Base-by-base conservation (phyloP, 2,113 vertebrate species). In the Glaucomys volans region DNA sequence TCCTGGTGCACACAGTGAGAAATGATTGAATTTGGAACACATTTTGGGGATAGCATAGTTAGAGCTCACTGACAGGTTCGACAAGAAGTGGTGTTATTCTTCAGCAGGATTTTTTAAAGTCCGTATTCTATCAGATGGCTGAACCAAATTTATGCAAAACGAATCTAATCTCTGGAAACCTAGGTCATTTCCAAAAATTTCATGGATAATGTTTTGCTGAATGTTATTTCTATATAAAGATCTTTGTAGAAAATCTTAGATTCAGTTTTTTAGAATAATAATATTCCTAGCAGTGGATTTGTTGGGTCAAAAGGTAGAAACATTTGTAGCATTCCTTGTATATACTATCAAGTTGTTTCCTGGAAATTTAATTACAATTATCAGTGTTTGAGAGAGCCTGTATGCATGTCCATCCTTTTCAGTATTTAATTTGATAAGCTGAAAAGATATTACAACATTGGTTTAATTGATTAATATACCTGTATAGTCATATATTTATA, bases 121-220 rank as follows among this genome's bases (percentile, higher is more conserved):
- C 30, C 12, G 32, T 42, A 12, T 91, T 32, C 30, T 30, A 54
- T 44, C 44, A 74, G 37, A 66, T 57, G 22, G 76, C 32, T 47
- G 50, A 69, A 28, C 16, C 47, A 67, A 76, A 42, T 50, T 87
- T 74, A 42, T 52, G 8, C 24, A 80, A 57, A 86, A 57, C 10
- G 26, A 69, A 69, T n/a, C 42, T 42, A 52, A 74, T 86, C 69
- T 81, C 57, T 57, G 32, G 37, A 90, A 87, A 87, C 14, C 20
- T 90, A 77, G 42, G 62, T 89, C 62, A 77, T 71, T 71, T 89
- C 44, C n/a, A n/a, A 30, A 77, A 86, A 52, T 67, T 74, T 86
- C 26, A 67, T 32, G 32, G 54, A 82, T 22, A 74, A 91, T 87
- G 37, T 22, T 87, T 91, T 81, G 22, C 16, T 75, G 59, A 80